Evolutionary conservation across 2,888 invertebrate genomes (phyloP).

Genomic region (Tenthredo livida): DNA sequence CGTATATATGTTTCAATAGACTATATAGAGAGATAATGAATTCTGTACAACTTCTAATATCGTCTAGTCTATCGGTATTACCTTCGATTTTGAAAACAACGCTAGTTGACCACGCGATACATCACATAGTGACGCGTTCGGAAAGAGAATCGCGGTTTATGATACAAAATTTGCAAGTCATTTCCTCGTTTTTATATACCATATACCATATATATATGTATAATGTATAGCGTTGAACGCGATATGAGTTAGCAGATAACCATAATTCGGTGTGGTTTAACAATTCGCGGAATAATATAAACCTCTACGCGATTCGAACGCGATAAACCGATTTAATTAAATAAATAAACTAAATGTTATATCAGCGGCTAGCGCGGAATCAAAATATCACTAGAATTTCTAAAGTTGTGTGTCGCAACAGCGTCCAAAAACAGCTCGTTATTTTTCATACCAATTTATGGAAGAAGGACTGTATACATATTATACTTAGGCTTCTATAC

Average conservation of each 20-base stretch:
- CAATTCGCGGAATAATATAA: too few relatives aligned
- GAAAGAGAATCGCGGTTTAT: neutral
- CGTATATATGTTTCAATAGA: too few relatives aligned
- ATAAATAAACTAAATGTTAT: neutral
- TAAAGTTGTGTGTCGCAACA: neutral
- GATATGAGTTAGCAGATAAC: neutral
- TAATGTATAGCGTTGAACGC: neutral
- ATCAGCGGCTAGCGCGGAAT: too few relatives aligned
- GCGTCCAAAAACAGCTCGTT: neutral
- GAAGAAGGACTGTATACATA: neutral
- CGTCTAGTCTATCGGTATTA: too few relatives aligned
- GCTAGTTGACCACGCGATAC: neutral
- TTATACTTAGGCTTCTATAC: neutral
- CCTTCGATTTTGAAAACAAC: neutral
- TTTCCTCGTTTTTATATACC: conserved; percentile 2
- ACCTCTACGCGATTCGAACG: too few relatives aligned
- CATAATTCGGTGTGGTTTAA: neutral
- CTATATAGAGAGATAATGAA: too few relatives aligned
- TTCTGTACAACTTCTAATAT: too few relatives aligned
- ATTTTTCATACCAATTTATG: neutral
- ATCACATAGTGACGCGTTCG: neutral
- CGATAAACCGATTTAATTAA: neutral
- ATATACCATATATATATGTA: too few relatives aligned
- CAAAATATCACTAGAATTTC: neutral
- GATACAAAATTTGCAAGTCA: neutral